These are phyloP conservation scores for Ophion costatus DNA, from an alignment of 2,888 invertebrate species.

Conservation along the genomic window DNA sequence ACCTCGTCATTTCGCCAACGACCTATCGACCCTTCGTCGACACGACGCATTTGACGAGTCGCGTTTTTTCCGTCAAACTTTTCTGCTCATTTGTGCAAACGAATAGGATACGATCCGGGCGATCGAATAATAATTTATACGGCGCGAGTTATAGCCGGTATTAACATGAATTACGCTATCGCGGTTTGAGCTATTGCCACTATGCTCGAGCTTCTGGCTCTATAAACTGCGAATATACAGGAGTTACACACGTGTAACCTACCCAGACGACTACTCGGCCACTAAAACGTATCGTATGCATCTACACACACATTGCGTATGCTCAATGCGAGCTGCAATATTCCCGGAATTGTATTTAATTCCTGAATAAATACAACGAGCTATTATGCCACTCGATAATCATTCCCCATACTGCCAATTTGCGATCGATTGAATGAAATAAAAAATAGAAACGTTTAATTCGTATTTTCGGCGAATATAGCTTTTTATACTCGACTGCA, in stretches of 20 bases:
- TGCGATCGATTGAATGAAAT: not conserved
- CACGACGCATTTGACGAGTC: not conserved
- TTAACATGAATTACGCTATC: conserved; percentile 70
- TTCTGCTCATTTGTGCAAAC: not conserved
- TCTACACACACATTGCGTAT: not conserved
- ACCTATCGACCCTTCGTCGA: too few relatives aligned
- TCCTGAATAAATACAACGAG: not conserved
- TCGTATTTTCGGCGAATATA: not conserved
- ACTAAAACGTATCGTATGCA: conserved; percentile 20
- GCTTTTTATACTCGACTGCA: too few relatives aligned
- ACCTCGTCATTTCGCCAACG: too few relatives aligned
- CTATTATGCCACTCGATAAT: not conserved
- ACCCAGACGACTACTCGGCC: conserved; percentile 9
- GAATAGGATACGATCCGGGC: conserved; percentile 32
- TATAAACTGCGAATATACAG: conserved; percentile 55
- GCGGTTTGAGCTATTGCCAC: conserved; percentile 67
- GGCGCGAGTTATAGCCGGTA: conserved; percentile 67
- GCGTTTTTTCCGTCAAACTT: not conserved
- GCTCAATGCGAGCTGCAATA: not conserved
- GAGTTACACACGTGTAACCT: conserved; percentile 16
- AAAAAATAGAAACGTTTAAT: not conserved
- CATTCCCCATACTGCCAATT: not conserved
- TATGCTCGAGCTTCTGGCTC: conserved; percentile 57
- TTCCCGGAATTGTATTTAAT: not conserved
- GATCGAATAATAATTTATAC: conserved; percentile 68